Conservation (phyloP, 2,797 vertebrate species). For the Meda fulgida region DNA sequence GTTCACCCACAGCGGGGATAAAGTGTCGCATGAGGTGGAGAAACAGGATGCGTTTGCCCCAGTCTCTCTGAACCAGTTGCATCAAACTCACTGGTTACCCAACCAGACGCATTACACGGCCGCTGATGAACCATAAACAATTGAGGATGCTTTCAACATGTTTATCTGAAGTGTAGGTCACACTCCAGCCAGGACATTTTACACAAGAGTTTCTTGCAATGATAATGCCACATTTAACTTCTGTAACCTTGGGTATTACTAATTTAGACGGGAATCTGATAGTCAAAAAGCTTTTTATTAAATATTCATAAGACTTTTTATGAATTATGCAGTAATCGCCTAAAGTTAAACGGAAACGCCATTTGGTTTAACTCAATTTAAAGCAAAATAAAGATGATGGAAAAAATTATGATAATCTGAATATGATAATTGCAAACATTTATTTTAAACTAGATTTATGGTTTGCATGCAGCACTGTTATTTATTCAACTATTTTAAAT, state of each 20-base stretch:
- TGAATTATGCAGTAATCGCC: neutral
- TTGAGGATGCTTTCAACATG: neutral
- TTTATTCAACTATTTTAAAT: neutral
- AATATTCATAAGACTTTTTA: neutral
- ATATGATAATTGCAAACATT: neutral
- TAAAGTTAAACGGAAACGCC: neutral
- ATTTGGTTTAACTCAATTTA: neutral
- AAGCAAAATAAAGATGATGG: neutral
- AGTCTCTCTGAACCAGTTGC: constrained; percentile 2
- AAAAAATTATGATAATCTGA: too few species aligned
- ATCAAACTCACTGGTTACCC: constrained; percentile 15
- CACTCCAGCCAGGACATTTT: too few species aligned
- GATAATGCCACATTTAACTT: neutral
- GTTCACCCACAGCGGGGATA: neutral
- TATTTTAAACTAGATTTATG: neutral
- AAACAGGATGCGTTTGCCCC: neutral
- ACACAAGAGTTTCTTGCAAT: neutral
- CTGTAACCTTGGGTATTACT: neutral
- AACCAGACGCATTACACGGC: neutral
- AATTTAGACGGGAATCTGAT: neutral
- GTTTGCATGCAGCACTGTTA: neutral
- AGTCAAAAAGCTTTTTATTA: neutral
- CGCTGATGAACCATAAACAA: neutral
- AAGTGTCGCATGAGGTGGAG: neutral
- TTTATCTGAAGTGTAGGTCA: neutral